Evolutionary conservation across 2,797 vertebrate species (phyloP).

Genomic region (Falco naumanni): DNA sequence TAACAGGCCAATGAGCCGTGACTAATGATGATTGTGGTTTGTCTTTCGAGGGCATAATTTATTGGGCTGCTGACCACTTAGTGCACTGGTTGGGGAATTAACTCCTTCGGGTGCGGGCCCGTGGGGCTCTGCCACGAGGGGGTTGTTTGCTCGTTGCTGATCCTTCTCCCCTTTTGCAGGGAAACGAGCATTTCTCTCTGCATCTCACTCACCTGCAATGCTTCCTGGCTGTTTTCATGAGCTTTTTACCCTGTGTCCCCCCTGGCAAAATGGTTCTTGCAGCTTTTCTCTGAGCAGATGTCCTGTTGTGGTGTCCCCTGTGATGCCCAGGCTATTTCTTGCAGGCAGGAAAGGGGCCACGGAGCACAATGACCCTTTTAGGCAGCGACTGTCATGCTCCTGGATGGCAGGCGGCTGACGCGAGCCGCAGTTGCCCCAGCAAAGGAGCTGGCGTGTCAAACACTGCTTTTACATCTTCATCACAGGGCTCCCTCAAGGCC

Average conservation of each 20-base stretch:
- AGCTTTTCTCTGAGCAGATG: background rate
- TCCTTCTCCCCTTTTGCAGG: background rate
- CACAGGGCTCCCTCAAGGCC: background rate
- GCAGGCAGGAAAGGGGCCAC: background rate
- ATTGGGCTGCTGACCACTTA: conserved; percentile 75
- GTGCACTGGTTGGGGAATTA: conserved; percentile 60
- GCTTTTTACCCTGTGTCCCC: fast-evolving
- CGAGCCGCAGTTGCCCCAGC: background rate
- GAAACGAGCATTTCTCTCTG: fast-evolving
- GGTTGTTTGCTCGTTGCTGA: background rate
- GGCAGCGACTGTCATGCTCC: fast-evolving
- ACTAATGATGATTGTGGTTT: conserved; percentile 90
- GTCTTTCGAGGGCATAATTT: conserved; percentile 79
- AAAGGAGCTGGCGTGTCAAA: conserved; percentile 21
- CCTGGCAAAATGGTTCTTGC: fast-evolving
- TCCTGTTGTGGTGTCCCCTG: fast-evolving
- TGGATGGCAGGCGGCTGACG: background rate
- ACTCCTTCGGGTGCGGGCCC: conserved; percentile 64
- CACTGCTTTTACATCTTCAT: conserved; percentile 42
- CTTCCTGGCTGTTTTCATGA: background rate
- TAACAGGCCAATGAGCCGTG: conserved; percentile 85
- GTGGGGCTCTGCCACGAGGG: fast-evolving
- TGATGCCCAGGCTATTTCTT: background rate
- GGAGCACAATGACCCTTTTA: fast-evolving
- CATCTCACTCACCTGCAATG: fast-evolving